Percentiles rank a stretch among this genome's conserved stretches.
These are phyloP conservation scores for Kryptolebias marmoratus DNA, from an alignment of 2,113 vertebrate species.

Conservation along the genomic window DNA sequence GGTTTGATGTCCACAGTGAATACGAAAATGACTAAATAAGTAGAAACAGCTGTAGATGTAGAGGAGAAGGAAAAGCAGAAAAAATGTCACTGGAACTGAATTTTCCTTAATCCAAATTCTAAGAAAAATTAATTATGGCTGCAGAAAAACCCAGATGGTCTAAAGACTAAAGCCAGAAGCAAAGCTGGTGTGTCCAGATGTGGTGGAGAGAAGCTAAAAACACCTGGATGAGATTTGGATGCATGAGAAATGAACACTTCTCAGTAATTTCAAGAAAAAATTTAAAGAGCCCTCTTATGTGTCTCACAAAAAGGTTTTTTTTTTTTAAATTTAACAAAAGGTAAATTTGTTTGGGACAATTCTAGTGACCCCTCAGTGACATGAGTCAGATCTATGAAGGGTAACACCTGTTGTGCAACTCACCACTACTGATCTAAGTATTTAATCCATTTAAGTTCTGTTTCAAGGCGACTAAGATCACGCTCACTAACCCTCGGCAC, in stretches of 20 bases:
- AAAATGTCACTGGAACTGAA: conserved; percentile 10
- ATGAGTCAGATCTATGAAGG: neutral
- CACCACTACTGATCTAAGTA: conserved; percentile 36
- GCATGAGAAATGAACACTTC: neutral
- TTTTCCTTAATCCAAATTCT: conserved; percentile 59
- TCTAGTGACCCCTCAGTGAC: conserved; percentile 20
- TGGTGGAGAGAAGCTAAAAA: conserved; percentile 17
- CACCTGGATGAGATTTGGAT: neutral
- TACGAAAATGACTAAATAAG: neutral
- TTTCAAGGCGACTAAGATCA: conserved; percentile 19
- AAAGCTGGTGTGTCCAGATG: conserved; percentile 30
- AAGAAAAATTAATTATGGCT: conserved; percentile 49
- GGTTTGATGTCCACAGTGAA: neutral
- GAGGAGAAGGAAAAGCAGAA: neutral
- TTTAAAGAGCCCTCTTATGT: neutral
- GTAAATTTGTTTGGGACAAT: conserved; percentile 7
- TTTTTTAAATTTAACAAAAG: conserved; percentile 1
- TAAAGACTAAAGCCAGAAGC: conserved; percentile 34
- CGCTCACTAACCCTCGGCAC: conserved; percentile 32
- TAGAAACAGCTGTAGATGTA: conserved; percentile 8
- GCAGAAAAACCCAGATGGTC: conserved; percentile 66
- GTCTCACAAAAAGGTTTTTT: neutral
- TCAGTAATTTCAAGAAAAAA: conserved; percentile 7
- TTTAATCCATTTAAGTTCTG: conserved; percentile 57
- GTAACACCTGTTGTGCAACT: neutral